Evolutionary conservation across 2,113 vertebrate genomes (phyloP), one percentile per base, ranked within the genome.

Genomic region (Podarcis raffonei): DNA sequence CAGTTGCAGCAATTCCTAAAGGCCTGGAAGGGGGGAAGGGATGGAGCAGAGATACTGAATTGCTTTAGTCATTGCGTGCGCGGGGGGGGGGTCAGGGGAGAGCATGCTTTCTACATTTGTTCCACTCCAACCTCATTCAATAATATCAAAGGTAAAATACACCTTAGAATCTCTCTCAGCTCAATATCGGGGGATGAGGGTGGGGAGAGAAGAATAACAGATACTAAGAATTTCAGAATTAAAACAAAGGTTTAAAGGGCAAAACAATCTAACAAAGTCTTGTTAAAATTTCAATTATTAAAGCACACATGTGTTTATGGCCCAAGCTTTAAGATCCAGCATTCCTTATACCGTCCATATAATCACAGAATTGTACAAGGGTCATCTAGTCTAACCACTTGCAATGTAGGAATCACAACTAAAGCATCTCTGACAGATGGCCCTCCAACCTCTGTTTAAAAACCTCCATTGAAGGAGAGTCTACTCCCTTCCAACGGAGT

Each of bases 71-170:
- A 16, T 83, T 53, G 48, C 42, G 42, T 8, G 39, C 4, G 37
- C 37, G 39, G 48, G 48, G 48, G 48, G 48, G 48, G 9, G 48
- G 48, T 11, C 48, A 53, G 93, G 94, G 91, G 87, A 93, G 89
- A 89, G 92, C n/a, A 0, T 91, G 6, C 37, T 53, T 48, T 32
- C 82, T 75, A 23, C 74, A 87, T 59, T 39, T 16, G 69, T 86
- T 5, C 23, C 27, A 0, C 76, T 83, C 76, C 85, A 71, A 1
- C 0, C 30, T 79, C 81, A 92, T 71, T 90, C 84, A 0, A 0
- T 65, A 80, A 68, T 0, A 0, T 84, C 87, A 80, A 87, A 91
- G 66, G 85, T 84, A 82, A 82, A 30, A 1, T 3, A 86, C 0
- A 0, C 74, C 86, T 84, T 8, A 1, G 48, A 20, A 42, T 85